Evolutionary conservation across 2,113 vertebrate species (phyloP).

Genomic region (Macroglossus sobrinus): DNA sequence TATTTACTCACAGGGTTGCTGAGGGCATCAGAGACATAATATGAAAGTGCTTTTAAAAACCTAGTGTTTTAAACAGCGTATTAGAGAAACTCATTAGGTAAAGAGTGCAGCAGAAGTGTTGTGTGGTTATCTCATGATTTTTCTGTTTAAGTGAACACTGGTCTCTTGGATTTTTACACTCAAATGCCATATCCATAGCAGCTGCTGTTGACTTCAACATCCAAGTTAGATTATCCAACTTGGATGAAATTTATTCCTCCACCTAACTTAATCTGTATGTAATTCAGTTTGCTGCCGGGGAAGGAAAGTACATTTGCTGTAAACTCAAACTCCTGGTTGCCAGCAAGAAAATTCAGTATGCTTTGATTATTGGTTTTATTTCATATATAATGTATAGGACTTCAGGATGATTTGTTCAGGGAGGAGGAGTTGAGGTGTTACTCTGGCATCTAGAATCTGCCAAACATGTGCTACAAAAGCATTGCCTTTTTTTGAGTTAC

Average conservation of each 20-base stretch:
- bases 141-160: constrained; percentile 48
- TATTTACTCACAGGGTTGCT: neutral
- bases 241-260: constrained; percentile 82
- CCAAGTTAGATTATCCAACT: constrained; percentile 82
- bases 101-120: constrained; percentile 36
- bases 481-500: constrained; percentile 19
- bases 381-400: constrained; percentile 71
- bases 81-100: constrained; percentile 22
- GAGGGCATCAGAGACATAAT: neutral
- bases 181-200: constrained; percentile 76
- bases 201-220: constrained; percentile 78
- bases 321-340: constrained; percentile 67
- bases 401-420: constrained; percentile 61
- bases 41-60: neutral
- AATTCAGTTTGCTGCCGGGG: constrained; percentile 79
- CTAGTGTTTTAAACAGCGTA: constrained; percentile 34
- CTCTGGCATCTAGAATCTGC: constrained; percentile 31
- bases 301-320: constrained; percentile 80
- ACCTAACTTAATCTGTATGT: constrained; percentile 83
- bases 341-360: constrained; percentile 68
- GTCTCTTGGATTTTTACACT: constrained; percentile 62
- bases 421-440: constrained; percentile 60
- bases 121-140: constrained; percentile 41
- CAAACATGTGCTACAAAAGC: constrained; percentile 7
- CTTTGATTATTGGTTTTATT: constrained; percentile 77